phyloP scores from a whole-genome alignment of 2,797 vertebrate genomes.

The Sphenopsis melanotis region DNA sequence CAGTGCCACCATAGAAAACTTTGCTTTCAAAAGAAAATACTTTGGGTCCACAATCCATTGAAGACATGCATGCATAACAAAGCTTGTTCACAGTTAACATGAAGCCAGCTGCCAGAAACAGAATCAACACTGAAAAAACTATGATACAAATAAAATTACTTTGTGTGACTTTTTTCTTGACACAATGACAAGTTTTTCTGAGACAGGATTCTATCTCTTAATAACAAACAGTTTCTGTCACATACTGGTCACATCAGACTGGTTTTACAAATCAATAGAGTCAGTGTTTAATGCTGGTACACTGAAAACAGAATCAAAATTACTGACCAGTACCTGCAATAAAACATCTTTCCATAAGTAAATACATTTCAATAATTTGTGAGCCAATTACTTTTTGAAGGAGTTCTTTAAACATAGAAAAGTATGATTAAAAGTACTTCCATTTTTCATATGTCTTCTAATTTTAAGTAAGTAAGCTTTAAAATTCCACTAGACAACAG shows the following conservation, averaged over 20 bases:
- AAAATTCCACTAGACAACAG: neutral
- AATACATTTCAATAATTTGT: constrained; percentile 70
- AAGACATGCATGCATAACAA: constrained; percentile 48
- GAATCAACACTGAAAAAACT: constrained; percentile 74
- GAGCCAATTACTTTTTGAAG: constrained; percentile 15
- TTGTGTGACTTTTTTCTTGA: constrained; percentile 72
- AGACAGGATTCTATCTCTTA: constrained; percentile 83
- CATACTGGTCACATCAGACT: constrained; percentile 76
- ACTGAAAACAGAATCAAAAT: constrained; percentile 59
- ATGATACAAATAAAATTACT: constrained; percentile 83
- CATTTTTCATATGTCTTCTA: neutral
- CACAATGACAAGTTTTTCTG: constrained; percentile 79
- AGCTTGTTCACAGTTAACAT: constrained; percentile 79
- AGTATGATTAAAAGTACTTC: neutral
- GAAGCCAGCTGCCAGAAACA: constrained; percentile 78
- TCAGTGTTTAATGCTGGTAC: constrained; percentile 64
- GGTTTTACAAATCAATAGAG: constrained; percentile 77
- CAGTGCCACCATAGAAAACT: neutral
- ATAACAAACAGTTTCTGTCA: constrained; percentile 75
- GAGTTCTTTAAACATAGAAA: neutral
- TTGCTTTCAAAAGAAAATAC: constrained; percentile 7
- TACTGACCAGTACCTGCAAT: constrained; percentile 74
- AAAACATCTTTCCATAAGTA: constrained; percentile 69
- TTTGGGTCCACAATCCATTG: constrained; percentile 9
- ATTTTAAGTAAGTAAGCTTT: neutral